Conservation (phyloP, 1,140 invertebrate species). For the Agraylea sexmaculata region DNA sequence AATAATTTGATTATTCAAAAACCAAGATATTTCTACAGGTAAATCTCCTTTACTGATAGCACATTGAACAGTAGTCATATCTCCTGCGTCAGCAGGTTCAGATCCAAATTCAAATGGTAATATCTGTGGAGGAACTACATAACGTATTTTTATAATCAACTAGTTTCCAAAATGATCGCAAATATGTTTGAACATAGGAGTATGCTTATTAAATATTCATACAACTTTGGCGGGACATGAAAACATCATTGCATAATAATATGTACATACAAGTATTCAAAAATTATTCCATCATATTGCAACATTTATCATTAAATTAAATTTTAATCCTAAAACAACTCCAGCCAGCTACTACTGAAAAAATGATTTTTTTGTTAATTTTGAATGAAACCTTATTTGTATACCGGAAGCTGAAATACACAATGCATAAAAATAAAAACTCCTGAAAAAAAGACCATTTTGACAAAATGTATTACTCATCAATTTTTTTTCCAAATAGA, state of each 20-base stretch:
- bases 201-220: too few relatives aligned
- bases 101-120: slow-evolving; percentile 58
- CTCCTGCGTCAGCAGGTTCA: slow-evolving; percentile 57
- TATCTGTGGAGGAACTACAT: slow-evolving; percentile 33
- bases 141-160: too few relatives aligned
- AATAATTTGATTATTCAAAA: slow-evolving; percentile 45
- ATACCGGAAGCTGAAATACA: too few relatives aligned
- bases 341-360: too few relatives aligned
- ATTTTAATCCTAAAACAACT: not conserved
- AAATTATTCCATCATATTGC: slow-evolving; percentile 5
- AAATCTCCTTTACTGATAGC: slow-evolving; percentile 62
- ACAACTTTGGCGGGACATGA: slow-evolving; percentile 23
- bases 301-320: slow-evolving; percentile 9
- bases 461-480: too few relatives aligned
- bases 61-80: slow-evolving; percentile 59
- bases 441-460: too few relatives aligned
- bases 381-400: too few relatives aligned
- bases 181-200: slow-evolving; percentile 24
- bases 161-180: not conserved
- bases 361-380: too few relatives aligned
- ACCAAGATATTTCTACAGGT: slow-evolving; percentile 56
- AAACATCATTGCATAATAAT: slow-evolving; percentile 14
- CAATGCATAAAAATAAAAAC: too few relatives aligned
- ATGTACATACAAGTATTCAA: slow-evolving; percentile 9
- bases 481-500: too few relatives aligned